Evolutionary conservation across 2,888 invertebrate species (phyloP).

Genomic region (Stictocephala bisonia): DNA sequence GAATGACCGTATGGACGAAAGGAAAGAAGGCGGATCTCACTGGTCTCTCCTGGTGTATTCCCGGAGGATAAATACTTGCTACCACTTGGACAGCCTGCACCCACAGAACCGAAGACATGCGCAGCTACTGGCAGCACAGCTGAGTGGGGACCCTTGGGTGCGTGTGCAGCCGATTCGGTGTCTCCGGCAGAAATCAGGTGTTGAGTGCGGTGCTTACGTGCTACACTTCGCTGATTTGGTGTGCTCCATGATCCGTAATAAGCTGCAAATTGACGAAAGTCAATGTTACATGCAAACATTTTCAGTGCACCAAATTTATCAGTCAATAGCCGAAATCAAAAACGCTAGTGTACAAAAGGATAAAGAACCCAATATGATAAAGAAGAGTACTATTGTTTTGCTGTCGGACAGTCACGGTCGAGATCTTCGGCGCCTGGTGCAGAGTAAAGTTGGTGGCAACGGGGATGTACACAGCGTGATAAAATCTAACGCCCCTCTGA

Average conservation of each 20-base stretch:
- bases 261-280: background rate
- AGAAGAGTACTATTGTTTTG: too few relatives aligned
- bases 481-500: too few relatives aligned
- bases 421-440: too few relatives aligned
- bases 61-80: background rate
- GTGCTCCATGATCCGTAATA: background rate
- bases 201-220: slow-evolving; percentile 15
- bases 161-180: background rate
- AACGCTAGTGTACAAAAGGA: too few relatives aligned
- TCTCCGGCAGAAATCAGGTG: background rate
- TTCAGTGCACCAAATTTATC: background rate
- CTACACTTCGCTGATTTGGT: background rate
- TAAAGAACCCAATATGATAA: too few relatives aligned
- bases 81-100: slow-evolving; percentile 5
- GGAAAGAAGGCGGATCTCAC: background rate
- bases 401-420: too few relatives aligned
- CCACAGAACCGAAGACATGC: background rate
- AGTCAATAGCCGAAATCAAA: too few relatives aligned
- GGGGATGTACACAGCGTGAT: too few relatives aligned
- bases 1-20: background rate
- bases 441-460: too few relatives aligned
- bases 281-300: background rate
- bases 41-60: slow-evolving; percentile 6
- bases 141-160: slow-evolving; percentile 2
- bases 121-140: background rate